A percentile compares a stretch with the other conserved stretches of the same genome.
Conservation (phyloP, 1,140 invertebrate species). For the Idris sp. region DNA sequence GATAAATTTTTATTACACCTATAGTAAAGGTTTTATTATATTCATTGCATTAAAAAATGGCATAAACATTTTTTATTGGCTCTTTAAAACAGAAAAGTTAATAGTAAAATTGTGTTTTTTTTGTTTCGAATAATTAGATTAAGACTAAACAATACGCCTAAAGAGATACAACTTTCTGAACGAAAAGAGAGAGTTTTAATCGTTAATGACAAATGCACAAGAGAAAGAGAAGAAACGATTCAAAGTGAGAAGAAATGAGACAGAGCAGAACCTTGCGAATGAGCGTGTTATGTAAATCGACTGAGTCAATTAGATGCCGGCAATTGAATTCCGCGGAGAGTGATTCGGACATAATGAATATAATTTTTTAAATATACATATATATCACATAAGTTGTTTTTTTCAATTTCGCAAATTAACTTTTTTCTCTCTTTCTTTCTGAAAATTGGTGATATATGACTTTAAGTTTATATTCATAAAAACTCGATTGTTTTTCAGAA, state of each 20-base stretch:
- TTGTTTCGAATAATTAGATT: constrained; percentile 23
- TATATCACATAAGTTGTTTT: too few species aligned
- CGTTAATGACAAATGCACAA: constrained; percentile 35
- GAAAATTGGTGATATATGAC: too few species aligned
- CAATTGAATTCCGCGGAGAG: constrained; percentile 35
- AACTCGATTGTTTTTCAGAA: too few species aligned
- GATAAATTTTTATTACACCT: too few species aligned
- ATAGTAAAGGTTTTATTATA: too few species aligned
- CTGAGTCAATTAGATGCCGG: constrained; percentile 23
- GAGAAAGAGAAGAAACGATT: neutral
- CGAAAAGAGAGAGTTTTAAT: constrained; percentile 37
- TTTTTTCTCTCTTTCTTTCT: too few species aligned
- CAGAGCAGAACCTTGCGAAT: constrained; percentile 1
- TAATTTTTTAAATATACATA: too few species aligned
- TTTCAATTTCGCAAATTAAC: too few species aligned
- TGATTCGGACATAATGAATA: constrained; percentile 11
- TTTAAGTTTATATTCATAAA: too few species aligned
- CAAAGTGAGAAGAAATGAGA: neutral
- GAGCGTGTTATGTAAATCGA: constrained; percentile 21
- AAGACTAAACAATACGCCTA: constrained; percentile 12
- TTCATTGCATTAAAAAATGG: neutral
- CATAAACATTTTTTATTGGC: constrained; percentile 2
- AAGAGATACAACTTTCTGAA: constrained; percentile 16
- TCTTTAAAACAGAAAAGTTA: constrained; percentile 22
- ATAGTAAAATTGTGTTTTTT: constrained; percentile 22